phyloP scores from a whole-genome alignment of 1,140 invertebrate genomes.

The Nilaparvata lugens region DNA sequence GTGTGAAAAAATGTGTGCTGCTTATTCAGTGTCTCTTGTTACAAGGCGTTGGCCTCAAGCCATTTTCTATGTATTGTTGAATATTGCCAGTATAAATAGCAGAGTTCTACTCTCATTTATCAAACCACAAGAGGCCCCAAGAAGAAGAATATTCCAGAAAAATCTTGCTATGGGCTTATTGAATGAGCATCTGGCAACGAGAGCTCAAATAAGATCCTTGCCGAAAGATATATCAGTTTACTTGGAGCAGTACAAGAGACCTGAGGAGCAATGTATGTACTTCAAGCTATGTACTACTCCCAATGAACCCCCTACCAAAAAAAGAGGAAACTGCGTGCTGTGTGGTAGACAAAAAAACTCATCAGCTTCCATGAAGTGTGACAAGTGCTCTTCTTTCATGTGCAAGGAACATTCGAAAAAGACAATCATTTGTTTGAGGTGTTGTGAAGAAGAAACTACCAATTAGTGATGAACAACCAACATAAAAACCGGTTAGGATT shows the following conservation, averaged over 20 bases:
- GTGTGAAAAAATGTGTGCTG: too few relatives aligned
- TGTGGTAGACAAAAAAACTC: neutral
- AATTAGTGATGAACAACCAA: neutral
- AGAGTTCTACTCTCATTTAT: neutral
- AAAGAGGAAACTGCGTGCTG: neutral
- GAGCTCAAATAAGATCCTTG: neutral
- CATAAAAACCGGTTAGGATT: neutral
- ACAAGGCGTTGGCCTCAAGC: too few relatives aligned
- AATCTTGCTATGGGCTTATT: slow-evolving; percentile 1
- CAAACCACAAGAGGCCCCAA: neutral
- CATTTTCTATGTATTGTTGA: slow-evolving; percentile 29
- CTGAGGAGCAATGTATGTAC: neutral
- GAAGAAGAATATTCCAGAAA: slow-evolving; percentile 5
- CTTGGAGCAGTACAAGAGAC: neutral
- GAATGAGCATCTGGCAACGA: too few relatives aligned
- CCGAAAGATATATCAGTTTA: neutral
- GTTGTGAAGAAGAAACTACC: neutral
- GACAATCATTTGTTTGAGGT: neutral
- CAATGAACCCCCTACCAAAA: neutral
- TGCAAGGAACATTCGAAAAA: neutral
- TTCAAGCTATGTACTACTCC: neutral
- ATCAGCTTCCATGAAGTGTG: neutral
- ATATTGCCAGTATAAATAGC: slow-evolving; percentile 25
- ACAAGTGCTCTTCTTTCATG: slow-evolving; percentile 1
- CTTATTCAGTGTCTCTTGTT: slow-evolving; percentile 20